Percentiles rank a stretch among this genome's conserved stretches.
Evolutionary conservation across 37 sponge, comb jelly and placozoan genomes (phyloP).

Genomic region (Beroe ovata): DNA sequence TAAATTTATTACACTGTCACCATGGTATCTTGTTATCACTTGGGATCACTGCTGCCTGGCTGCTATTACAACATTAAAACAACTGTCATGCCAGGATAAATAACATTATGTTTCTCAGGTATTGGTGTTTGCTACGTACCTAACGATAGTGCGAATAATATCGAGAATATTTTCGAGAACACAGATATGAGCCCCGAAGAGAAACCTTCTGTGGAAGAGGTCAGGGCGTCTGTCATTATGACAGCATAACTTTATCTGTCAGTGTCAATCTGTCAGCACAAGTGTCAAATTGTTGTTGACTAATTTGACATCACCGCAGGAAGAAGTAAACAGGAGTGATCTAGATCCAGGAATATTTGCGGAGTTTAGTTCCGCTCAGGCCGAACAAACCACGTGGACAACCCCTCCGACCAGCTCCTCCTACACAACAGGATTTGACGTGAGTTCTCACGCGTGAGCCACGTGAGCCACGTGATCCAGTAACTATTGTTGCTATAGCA

Average conservation of each 20-base stretch:
- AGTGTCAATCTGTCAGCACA: neutral
- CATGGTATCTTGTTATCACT: no score
- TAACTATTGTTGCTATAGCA: no score
- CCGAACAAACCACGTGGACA: neutral
- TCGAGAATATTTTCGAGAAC: neutral
- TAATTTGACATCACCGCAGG: no score
- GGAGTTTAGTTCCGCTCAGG: neutral
- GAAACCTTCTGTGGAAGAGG: neutral
- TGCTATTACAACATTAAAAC: no score
- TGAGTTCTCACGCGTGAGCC: no score
- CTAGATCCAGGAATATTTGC: neutral
- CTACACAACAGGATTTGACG: neutral
- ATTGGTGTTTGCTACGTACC: conserved; percentile 65
- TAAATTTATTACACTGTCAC: no score
- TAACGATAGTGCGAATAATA: neutral
- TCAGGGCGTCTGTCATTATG: no score
- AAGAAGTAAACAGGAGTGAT: neutral
- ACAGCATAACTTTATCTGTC: no score
- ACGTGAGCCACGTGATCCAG: no score
- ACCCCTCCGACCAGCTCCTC: neutral
- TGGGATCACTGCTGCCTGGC: no score
- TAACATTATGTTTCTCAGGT: conserved; percentile 23
- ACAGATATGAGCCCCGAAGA: neutral
- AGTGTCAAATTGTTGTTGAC: neutral
- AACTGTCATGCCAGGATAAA: no score